Evolutionary conservation across 2,888 invertebrate species (phyloP).

Genomic region (Oxyteleia sp.): DNA sequence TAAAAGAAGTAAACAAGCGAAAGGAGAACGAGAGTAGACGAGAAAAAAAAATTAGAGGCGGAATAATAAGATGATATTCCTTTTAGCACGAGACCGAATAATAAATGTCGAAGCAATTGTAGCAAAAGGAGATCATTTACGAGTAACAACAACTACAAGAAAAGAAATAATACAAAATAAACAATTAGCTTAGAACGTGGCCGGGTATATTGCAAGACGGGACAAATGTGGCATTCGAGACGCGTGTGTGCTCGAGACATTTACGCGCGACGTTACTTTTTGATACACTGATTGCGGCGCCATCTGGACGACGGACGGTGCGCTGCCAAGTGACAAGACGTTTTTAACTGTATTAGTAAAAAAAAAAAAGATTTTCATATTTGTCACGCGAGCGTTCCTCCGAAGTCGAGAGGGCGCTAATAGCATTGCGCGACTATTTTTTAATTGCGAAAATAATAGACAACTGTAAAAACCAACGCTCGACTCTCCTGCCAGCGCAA

Average conservation of each 20-base stretch:
- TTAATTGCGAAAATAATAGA: not conserved
- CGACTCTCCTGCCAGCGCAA: conserved; percentile 45
- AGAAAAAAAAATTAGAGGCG: conserved; percentile 40
- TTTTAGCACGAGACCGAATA: conserved; percentile 56
- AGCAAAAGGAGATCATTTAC: conserved; percentile 32
- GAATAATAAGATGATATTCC: conserved; percentile 62
- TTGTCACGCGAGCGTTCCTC: not conserved
- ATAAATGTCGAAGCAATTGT: conserved; percentile 57
- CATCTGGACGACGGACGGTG: conserved; percentile 8
- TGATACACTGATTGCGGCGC: conserved; percentile 24
- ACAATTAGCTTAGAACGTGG: conserved; percentile 58
- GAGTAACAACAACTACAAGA: conserved; percentile 30
- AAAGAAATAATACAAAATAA: conserved; percentile 28
- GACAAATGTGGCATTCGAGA: conserved; percentile 56
- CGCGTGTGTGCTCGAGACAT: conserved; percentile 35
- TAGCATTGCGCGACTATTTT: conserved; percentile 21
- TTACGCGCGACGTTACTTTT: conserved; percentile 16
- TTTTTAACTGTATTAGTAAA: not conserved
- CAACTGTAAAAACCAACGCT: not conserved
- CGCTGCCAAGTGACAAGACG: not conserved
- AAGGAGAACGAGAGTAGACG: not conserved
- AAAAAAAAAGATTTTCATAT: not conserved
- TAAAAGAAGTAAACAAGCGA: conserved; percentile 1
- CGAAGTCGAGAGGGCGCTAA: conserved; percentile 29
- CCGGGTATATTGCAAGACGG: conserved; percentile 47